Conservation (phyloP, 2,113 vertebrate species). For the Sylvilagus bachmani region DNA sequence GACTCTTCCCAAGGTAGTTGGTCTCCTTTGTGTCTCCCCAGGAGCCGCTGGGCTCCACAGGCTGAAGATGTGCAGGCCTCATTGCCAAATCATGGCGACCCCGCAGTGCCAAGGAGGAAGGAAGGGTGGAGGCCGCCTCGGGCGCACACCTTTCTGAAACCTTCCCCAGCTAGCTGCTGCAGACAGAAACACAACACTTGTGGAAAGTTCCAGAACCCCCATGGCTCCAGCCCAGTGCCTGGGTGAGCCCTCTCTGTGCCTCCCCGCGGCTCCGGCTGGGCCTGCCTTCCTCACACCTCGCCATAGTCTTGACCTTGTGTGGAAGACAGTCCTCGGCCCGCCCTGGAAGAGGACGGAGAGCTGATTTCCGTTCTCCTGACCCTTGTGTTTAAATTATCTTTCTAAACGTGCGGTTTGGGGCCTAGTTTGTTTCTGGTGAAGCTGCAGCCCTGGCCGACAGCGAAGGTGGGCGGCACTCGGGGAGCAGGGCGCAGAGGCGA, state of each 20-base stretch:
- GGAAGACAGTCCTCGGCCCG: slow-evolving; percentile 60
- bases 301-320: slow-evolving; percentile 59
- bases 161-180: slow-evolving; percentile 58
- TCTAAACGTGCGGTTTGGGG: slow-evolving; percentile 63
- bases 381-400: slow-evolving; percentile 75
- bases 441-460: slow-evolving; percentile 13
- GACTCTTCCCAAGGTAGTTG: neutral
- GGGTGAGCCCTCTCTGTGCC: neutral
- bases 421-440: slow-evolving; percentile 68
- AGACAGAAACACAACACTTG: slow-evolving; percentile 16
- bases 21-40: slow-evolving; percentile 26
- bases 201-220: slow-evolving; percentile 43
- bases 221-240: slow-evolving; percentile 34
- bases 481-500: neutral
- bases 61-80: slow-evolving; percentile 52
- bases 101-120: slow-evolving; percentile 65
- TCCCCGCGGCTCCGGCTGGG: neutral
- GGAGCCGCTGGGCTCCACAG: neutral
- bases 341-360: slow-evolving; percentile 62
- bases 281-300: slow-evolving; percentile 69
- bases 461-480: neutral
- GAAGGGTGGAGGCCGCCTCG: slow-evolving; percentile 19
- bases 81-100: slow-evolving; percentile 70
- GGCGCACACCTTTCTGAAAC: slow-evolving; percentile 43
- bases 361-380: slow-evolving; percentile 73